A percentile compares a stretch with the other conserved stretches of the same genome.
These are phyloP conservation scores for Laterallus jamaicensis DNA, from an alignment of 2,113 vertebrate species.

Conservation along the genomic window DNA sequence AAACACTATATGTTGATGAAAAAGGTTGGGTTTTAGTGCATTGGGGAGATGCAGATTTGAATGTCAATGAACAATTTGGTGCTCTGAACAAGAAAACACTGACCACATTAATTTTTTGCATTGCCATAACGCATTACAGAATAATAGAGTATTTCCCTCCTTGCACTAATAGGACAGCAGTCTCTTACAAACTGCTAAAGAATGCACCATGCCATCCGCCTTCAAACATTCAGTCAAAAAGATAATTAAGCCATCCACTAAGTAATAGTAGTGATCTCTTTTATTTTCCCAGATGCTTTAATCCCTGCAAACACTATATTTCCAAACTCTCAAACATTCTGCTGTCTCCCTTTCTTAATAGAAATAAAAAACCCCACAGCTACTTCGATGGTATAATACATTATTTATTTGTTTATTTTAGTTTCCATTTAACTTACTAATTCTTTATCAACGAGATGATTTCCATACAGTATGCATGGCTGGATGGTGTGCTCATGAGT, in stretches of 20 bases:
- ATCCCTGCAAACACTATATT: not conserved
- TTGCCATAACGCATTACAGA: not conserved
- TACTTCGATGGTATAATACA: not conserved
- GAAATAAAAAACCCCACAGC: not conserved
- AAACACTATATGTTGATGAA: not conserved
- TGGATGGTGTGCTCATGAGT: not conserved
- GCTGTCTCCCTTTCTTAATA: not conserved
- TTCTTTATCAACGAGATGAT: not conserved
- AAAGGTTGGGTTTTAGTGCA: not conserved
- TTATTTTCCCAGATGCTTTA: not conserved
- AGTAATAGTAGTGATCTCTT: not conserved
- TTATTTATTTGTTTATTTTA: not conserved
- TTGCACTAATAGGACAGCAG: not conserved
- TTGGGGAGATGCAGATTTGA: not conserved
- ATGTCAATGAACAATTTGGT: not conserved
- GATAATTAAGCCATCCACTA: not conserved
- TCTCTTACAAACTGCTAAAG: not conserved
- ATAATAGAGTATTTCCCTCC: not conserved
- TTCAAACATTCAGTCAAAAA: constrained; percentile 16
- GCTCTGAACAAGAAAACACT: not conserved
- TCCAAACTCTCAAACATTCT: not conserved
- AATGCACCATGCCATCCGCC: not conserved
- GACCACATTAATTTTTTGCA: not conserved
- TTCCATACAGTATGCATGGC: not conserved
- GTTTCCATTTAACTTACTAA: not conserved